Evolutionary conservation across 2,888 invertebrate genomes (phyloP).

Genomic region (Pandemis heparana): DNA sequence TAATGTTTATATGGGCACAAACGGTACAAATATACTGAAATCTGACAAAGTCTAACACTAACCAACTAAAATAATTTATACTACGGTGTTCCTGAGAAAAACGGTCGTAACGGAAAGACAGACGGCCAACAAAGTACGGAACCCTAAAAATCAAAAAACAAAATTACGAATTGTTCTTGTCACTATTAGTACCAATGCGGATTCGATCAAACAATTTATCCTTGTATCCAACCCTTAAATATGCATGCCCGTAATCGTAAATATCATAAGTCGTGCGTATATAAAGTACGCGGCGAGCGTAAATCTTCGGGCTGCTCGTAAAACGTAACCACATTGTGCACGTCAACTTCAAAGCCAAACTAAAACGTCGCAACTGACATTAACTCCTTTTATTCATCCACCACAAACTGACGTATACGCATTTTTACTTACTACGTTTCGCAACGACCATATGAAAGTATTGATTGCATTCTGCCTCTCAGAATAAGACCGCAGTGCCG

Average conservation of each 20-base stretch:
- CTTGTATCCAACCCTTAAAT: slow-evolving; percentile 44
- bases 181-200: slow-evolving; percentile 22
- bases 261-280: slow-evolving; percentile 69
- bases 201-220: slow-evolving; percentile 32
- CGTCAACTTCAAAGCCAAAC: slow-evolving; percentile 52
- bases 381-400: slow-evolving; percentile 15
- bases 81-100: too few species aligned
- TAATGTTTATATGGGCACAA: too few species aligned
- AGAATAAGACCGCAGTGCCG: slow-evolving; percentile 61
- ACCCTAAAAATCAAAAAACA: too few species aligned
- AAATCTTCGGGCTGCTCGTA: slow-evolving; percentile 70
- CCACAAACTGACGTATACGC: slow-evolving; percentile 3
- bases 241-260: slow-evolving; percentile 73
- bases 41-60: too few species aligned
- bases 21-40: too few species aligned
- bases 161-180: too few species aligned
- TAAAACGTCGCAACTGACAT: slow-evolving; percentile 25
- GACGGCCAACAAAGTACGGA: too few species aligned
- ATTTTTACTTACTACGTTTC: slow-evolving; percentile 26
- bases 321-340: slow-evolving; percentile 68
- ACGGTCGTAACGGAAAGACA: too few species aligned
- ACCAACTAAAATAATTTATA: too few species aligned
- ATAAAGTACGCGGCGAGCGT: slow-evolving; percentile 64
- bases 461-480: slow-evolving; percentile 68
- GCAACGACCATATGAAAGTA: slow-evolving; percentile 48